phyloP scores from a whole-genome alignment of 2,113 vertebrate genomes.

The Thymallus thymallus region DNA sequence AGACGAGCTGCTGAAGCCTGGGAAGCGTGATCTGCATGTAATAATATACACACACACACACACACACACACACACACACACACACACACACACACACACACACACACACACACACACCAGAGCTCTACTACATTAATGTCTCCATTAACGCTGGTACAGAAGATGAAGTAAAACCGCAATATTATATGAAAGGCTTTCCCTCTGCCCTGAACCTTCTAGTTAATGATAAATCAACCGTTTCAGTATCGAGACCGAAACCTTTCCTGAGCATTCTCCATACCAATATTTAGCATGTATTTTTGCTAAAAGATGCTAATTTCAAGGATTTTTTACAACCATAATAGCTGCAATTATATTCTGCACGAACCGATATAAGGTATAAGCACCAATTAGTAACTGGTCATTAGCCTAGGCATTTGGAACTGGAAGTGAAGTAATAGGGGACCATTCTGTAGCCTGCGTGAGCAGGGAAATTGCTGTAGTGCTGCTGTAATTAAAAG shows the following conservation, averaged over 20 bases:
- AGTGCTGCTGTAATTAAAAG: slow-evolving; percentile 71
- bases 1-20: slow-evolving; percentile 59
- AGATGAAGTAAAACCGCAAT: slow-evolving; percentile 52
- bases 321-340: slow-evolving; percentile 78
- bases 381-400: slow-evolving; percentile 84
- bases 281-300: slow-evolving; percentile 54
- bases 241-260: slow-evolving; percentile 61
- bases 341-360: slow-evolving; percentile 82
- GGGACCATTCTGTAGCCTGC: slow-evolving; percentile 71
- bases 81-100: neutral
- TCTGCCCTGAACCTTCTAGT: slow-evolving; percentile 61
- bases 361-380: slow-evolving; percentile 78
- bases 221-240: slow-evolving; percentile 74
- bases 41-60: slow-evolving; percentile 12
- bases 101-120: neutral
- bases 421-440: slow-evolving; percentile 78
- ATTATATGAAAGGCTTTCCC: slow-evolving; percentile 59
- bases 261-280: slow-evolving; percentile 56
- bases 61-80: too few relatives aligned
- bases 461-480: slow-evolving; percentile 34
- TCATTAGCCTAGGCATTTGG: slow-evolving; percentile 83
- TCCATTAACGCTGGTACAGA: slow-evolving; percentile 54
- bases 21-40: slow-evolving; percentile 77
- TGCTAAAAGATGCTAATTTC: slow-evolving; percentile 76
- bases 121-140: slow-evolving; percentile 37